These are phyloP conservation scores for Campoletis sonorensis DNA, from an alignment of 1,140 invertebrate genomes.

Conservation along the genomic window DNA sequence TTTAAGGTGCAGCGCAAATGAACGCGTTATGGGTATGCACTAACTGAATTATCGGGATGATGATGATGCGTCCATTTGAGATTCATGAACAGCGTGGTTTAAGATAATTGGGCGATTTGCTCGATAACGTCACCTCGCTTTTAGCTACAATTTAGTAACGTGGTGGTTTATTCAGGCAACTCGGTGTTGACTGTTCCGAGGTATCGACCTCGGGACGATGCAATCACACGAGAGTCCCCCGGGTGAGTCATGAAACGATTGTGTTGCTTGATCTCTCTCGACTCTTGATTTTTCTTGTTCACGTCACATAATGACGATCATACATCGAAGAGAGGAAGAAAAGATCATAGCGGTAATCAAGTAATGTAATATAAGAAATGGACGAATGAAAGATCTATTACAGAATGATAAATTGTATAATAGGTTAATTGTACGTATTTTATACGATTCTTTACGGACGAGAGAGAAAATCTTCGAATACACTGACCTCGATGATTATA, in stretches of 20 bases:
- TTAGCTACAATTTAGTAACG: conserved; percentile 19
- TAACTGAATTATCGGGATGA: conserved; percentile 35
- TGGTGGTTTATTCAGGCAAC: conserved; percentile 2
- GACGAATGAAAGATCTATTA: conserved; percentile 35
- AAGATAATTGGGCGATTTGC: conserved; percentile 32
- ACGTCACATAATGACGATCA: conserved; percentile 36
- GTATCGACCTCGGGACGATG: not conserved
- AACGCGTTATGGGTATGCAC: not conserved
- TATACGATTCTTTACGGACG: not conserved
- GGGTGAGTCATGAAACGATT: conserved; percentile 34
- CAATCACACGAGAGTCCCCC: not conserved
- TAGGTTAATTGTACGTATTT: conserved; percentile 17
- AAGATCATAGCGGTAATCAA: conserved; percentile 17
- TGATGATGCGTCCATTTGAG: not conserved
- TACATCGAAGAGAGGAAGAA: conserved; percentile 4
- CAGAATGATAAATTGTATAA: conserved; percentile 38
- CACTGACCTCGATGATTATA: conserved; percentile 24
- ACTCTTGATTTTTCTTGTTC: conserved; percentile 1
- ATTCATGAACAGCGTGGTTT: not conserved
- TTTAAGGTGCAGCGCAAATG: conserved; percentile 4
- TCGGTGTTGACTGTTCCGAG: conserved; percentile 4
- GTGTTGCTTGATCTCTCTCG: conserved; percentile 8
- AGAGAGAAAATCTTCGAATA: conserved; percentile 11
- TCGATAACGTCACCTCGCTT: conserved; percentile 35
- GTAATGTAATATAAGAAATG: conserved; percentile 16